Evolutionary conservation across 2,888 invertebrate genomes (phyloP).

Genomic region (Mythimna ferrago): DNA sequence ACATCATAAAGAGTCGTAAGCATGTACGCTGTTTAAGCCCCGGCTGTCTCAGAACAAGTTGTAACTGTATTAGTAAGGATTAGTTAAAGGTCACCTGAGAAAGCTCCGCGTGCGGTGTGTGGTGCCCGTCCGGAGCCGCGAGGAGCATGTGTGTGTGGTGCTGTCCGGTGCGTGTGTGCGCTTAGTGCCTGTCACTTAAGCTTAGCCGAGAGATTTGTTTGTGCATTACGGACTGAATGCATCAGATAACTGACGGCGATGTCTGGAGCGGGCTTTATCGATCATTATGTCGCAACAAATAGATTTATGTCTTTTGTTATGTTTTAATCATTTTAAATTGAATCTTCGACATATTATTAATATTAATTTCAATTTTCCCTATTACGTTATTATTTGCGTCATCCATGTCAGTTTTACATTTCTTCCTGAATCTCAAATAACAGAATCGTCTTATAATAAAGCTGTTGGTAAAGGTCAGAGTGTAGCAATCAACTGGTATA

Average conservation of each 20-base stretch:
- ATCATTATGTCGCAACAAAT: constrained; percentile 42
- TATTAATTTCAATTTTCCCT: not conserved
- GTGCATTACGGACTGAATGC: constrained; percentile 30
- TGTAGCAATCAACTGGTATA: constrained; percentile 9
- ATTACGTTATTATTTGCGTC: not conserved
- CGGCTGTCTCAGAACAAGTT: constrained; percentile 18
- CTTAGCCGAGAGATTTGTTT: constrained; percentile 50
- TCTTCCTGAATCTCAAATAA: constrained; percentile 18
- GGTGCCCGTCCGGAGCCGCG: not conserved
- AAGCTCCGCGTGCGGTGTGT: constrained; percentile 22
- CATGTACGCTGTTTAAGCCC: not conserved
- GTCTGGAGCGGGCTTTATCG: constrained; percentile 28
- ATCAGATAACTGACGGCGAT: constrained; percentile 39
- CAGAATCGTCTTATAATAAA: not conserved
- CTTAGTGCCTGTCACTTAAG: constrained; percentile 56
- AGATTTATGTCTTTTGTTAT: constrained; percentile 34
- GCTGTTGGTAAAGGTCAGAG: constrained; percentile 4
- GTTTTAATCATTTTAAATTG: constrained; percentile 8
- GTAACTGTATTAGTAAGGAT: constrained; percentile 45
- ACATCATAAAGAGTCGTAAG: constrained; percentile 3
- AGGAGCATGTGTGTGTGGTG: not conserved
- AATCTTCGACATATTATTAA: not conserved
- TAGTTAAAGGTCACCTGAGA: constrained; percentile 49
- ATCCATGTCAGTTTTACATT: constrained; percentile 4
- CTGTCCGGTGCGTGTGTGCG: not conserved